Conservation (phyloP, 2,888 invertebrate species). For the Graphium colonna region DNA sequence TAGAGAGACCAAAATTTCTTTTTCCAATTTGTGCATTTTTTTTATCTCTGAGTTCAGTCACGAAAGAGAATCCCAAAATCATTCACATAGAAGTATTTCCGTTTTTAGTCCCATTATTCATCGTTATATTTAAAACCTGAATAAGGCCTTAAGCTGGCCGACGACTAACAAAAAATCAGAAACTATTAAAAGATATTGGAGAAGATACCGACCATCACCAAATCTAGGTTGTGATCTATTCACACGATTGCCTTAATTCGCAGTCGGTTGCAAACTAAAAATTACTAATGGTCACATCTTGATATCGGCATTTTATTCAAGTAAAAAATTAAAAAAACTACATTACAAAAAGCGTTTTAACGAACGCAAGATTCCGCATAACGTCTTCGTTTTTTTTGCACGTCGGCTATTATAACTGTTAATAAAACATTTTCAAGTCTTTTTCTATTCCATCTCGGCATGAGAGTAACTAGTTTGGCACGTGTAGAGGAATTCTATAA, state of each 20-base stretch:
- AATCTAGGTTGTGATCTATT: constrained; percentile 42
- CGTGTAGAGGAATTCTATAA: constrained; percentile 12
- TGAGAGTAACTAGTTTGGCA: neutral
- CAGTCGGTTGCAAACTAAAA: constrained; percentile 32
- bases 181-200: constrained; percentile 12
- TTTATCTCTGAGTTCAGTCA: no score
- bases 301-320: constrained; percentile 33
- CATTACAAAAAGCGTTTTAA: neutral
- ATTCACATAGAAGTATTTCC: no score
- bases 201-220: constrained; percentile 30
- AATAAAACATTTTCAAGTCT: neutral
- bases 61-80: no score
- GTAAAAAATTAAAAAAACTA: constrained; percentile 33
- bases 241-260: constrained; percentile 47
- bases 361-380: no score
- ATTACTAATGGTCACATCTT: constrained; percentile 46
- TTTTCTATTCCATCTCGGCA: neutral
- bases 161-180: constrained; percentile 22
- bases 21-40: no score
- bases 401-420: neutral
- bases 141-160: neutral
- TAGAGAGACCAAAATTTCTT: no score
- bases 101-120: no score
- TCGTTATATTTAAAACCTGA: no score
- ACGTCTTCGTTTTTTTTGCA: no score